Evolutionary conservation across 2,797 vertebrate genomes (phyloP).

Genomic region (Aphelocoma californica): DNA sequence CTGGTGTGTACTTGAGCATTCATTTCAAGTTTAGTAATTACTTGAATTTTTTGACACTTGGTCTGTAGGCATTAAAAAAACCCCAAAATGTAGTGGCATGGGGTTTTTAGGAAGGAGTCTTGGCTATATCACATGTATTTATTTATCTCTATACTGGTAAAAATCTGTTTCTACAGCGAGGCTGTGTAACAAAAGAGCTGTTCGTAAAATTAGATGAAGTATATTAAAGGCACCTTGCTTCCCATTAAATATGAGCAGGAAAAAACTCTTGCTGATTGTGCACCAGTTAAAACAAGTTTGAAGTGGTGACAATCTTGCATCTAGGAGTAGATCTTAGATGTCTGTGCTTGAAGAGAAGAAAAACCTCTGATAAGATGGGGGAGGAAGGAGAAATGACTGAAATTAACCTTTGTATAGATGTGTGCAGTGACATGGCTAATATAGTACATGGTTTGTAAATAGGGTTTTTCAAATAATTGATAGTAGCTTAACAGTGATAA

Average conservation of each 20-base stretch:
- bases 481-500: neutral
- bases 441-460: neutral
- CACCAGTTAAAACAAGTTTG: neutral
- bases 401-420: neutral
- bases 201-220: neutral
- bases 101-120: neutral
- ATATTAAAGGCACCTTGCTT: neutral
- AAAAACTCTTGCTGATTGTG: neutral
- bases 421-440: neutral
- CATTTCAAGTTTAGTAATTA: neutral
- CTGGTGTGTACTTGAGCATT: neutral
- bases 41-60: neutral
- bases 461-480: neutral
- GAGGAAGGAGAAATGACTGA: neutral
- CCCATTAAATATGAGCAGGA: neutral
- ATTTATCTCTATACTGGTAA: neutral
- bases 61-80: neutral
- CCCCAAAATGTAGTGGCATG: neutral
- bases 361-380: neutral
- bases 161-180: neutral
- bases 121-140: neutral
- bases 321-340: neutral
- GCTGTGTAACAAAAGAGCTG: neutral
- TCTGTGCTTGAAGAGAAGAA: neutral
- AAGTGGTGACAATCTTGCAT: neutral